Base-by-base conservation (phyloP, 2,797 vertebrate genomes). In the Adrianichthys oophorus region DNA sequence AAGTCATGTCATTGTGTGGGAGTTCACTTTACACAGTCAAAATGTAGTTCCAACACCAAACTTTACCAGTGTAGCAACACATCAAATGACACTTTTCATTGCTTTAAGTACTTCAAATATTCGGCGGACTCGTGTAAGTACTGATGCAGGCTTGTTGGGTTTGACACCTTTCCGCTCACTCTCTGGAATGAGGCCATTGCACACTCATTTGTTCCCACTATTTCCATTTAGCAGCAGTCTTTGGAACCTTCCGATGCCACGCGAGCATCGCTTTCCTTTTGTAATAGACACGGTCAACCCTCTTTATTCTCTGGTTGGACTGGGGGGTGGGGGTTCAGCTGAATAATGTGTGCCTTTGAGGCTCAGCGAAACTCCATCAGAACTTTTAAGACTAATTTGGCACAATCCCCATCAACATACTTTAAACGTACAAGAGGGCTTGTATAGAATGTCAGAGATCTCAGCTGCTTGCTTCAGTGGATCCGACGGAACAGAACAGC, bases 341-440 rank as follows among this genome's bases (percentile, higher is more conserved):
- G 10, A 37, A 12, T 3, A 0, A 12, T 12, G 32, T 0, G 32
- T 76, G 68, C 7, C 21, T 78, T 80, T 62, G 79, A 59, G 78
- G 82, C 78, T 67, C 55, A 43, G 49, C 41, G 74, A 56, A 67
- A 68, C 29, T 68, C 32, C 19, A 54, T 70, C 42, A 32, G 76
- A 62, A 75, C 59, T 52, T 72, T 12, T 76, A 88, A 89, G 85
- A 86, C 68, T 82, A 59, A 85, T 72, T 87, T 93, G 89, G 89
- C 91, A 91, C 88, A 32, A 3, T 32, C 32, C 12, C 32, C 32
- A 32, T 32, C 32, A 26, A 7, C 6, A 5, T 26, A 24, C 24
- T 24, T 24, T 24, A 32, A 32, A 10, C 29, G 7, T 1, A 32
- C 32, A 12, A 12, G 32, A 32, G 32, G 29, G 29, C 32, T 12